Base-by-base conservation (phyloP, 2,797 vertebrate species). In the Eleutherodactylus coqui region DNA sequence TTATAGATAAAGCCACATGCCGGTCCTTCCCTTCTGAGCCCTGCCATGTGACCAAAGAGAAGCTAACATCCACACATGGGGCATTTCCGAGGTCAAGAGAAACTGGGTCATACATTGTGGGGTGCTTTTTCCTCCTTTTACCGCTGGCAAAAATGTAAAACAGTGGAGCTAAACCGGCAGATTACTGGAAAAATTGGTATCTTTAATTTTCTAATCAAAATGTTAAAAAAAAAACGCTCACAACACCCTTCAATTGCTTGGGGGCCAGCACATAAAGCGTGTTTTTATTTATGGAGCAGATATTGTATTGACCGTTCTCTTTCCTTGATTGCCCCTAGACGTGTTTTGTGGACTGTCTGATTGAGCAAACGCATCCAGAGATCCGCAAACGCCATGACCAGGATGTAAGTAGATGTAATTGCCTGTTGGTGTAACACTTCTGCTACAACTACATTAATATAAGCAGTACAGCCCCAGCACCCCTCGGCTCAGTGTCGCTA, bases 301-400 rank as follows among this genome's bases (percentile, higher is more conserved):
- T 19, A 16, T 67, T 67, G 32, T 43, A 73, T 1, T 73, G 41
- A 73, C 41, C 13, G 16, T 45, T 45, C 1, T 73, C 69, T 73
- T 73, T 41, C 16, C 4, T 9, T n/a, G 1, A 0, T 73, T 73
- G 36, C n/a, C 21, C 8, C 41, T 91, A 99, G 98, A 99, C 98
- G 0, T 99, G 97, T 88, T 99, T 99, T 88, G 98, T 99, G 58
- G 98, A 99, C 92, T 99, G 98, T 91, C 92, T 99, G 89, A 97
- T 99, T 85, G 98, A 99, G 69, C 98, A 99, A 92, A 99, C 98
- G 0, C 98, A 99, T 88, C 98, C 98, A 0, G 98, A 99, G 85
- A 99, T 99, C 93, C 94, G 98, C 81, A 99, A 99, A 84, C 95
- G 97, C 87, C 95, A 98, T 0, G 98, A 99, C 87, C 94, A 96